Evolutionary conservation across 2,888 invertebrate genomes (phyloP), one percentile per base, ranked within the genome.

Genomic region (Argyresthia goedartella): DNA sequence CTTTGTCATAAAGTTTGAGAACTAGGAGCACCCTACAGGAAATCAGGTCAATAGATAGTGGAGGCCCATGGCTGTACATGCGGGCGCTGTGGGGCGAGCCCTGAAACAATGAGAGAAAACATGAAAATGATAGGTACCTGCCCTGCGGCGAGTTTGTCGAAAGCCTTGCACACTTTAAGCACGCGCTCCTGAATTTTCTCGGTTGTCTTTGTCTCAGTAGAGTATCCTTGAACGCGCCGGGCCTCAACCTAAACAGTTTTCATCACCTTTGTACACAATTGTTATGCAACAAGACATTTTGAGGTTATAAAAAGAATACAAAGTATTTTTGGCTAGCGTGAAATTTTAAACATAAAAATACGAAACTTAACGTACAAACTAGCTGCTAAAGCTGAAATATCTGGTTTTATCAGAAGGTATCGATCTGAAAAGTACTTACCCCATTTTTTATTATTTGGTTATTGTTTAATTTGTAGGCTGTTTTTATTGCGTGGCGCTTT

Each of bases 1-100:
- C 89, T 92, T 99, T 99, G 90, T 99, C 99, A 89, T 96, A 99
- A 64, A 99, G 92, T 88, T 95, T 95, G 70, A 99, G 92, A 60
- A 98, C 96, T 84, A 99, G 93, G 68, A 98, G 87, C 61, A 99
- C 97, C 76, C 99, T 91, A 76, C 95, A 93, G 74, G 90, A 85
- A 80, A 98, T 94, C 69, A 94, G 89, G 70, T 94, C 93, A 77
- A 96, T 88, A 59, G 94, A 89, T 69, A 96, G 88, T 60, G 95
- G 95, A 60, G 91, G 89, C 70, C 91, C 92, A 61, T 81, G 84
- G 80, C 93, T 92, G 90, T 92, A 95, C 81, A 88, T 89, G 81
- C 93, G 92, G 71, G 85, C 86, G 76, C 87, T 89, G 87, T 89
- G 87, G 86, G 87, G 87, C 87, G 81, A 87, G 79, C 81, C 89